A percentile compares a stretch with the other conserved stretches of the same genome.
Evolutionary conservation across 2,888 invertebrate species (phyloP).

Genomic region (Dicycla oo): DNA sequence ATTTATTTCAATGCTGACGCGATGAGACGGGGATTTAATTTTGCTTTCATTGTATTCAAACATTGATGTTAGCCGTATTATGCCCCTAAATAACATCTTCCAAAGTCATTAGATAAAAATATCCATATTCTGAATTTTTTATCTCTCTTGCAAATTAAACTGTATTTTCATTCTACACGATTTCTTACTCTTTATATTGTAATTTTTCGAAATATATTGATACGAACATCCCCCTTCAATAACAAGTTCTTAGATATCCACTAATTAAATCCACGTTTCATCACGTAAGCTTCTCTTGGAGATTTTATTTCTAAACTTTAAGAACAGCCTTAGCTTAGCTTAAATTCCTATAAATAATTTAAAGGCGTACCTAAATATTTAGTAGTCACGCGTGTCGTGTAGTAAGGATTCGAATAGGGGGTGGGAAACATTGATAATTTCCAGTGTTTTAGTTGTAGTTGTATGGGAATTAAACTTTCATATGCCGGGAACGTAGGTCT

Average conservation of each 20-base stretch:
- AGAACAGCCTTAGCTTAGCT: constrained; percentile 70
- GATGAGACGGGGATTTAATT: constrained; percentile 28
- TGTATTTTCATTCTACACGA: background rate
- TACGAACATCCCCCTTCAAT: background rate
- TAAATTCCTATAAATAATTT: constrained; percentile 66
- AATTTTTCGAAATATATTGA: background rate
- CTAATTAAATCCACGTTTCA: constrained; percentile 17
- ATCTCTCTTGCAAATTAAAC: background rate
- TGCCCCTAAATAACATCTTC: background rate
- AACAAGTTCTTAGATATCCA: background rate
- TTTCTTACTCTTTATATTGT: background rate
- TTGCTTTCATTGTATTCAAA: background rate
- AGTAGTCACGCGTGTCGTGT: constrained; percentile 17
- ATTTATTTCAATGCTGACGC: constrained; percentile 36
- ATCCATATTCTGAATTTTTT: background rate
- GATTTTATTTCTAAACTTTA: constrained; percentile 53
- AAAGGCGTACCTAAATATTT: constrained; percentile 36
- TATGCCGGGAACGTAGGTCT: too few species aligned
- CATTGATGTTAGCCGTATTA: background rate
- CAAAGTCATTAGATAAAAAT: background rate
- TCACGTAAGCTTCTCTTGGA: constrained; percentile 31
- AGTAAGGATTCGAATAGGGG: constrained; percentile 7
- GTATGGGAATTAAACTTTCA: too few species aligned
- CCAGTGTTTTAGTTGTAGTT: background rate
- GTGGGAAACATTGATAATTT: constrained; percentile 6